Evolutionary conservation across 2,888 invertebrate genomes (phyloP), one percentile per base, ranked within the genome.

Genomic region (Myopa tessellatipennis): DNA sequence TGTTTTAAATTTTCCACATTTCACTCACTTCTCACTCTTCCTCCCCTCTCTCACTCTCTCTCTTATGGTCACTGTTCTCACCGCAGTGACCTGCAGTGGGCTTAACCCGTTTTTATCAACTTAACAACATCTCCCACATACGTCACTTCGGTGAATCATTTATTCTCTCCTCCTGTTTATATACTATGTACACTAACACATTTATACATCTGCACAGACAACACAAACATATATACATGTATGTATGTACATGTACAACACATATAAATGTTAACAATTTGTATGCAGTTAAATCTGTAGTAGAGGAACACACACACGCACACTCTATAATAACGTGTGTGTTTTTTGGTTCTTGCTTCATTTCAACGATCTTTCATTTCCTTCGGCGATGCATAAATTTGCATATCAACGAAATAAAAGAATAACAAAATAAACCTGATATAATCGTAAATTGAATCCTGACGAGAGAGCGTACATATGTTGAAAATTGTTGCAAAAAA

Each of bases 361-460:
- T 5, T 12, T 1, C 55, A 55, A 40, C 18, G 6, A 38, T 38
- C 40, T 38, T 67, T 67, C 67, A 65, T 65, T 65, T 65, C 65
- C 65, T 38, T 65, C 38, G 65, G 36, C 34, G 65, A 45, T 55
- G 70, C 26, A 70, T 70, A 55, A 52, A 70, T 70, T 70, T 50
- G 55, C 70, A 52, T 52, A 26, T 45, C 52, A 34, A 55, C 50
- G 34, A 55, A 34, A 55, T 55, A n/a, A 55, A 50, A 52, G 55
- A 34, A 70, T 55, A 52, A 55, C 52, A 0, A 55, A 55, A 70
- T 70, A 70, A 55, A 70, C 7, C 70, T 12, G 16, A 36, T 55
- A 36, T 70, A 70, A 65, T 38, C 65, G 36, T 10, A 65, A 70
- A 70, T 70, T 70, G 70, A 70, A 70, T 70, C 55, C 14, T 55